A percentile compares a stretch with the other conserved stretches of the same genome.
phyloP scores from a whole-genome alignment of 2,888 invertebrate species.

The Lasioglossum villosulum region DNA sequence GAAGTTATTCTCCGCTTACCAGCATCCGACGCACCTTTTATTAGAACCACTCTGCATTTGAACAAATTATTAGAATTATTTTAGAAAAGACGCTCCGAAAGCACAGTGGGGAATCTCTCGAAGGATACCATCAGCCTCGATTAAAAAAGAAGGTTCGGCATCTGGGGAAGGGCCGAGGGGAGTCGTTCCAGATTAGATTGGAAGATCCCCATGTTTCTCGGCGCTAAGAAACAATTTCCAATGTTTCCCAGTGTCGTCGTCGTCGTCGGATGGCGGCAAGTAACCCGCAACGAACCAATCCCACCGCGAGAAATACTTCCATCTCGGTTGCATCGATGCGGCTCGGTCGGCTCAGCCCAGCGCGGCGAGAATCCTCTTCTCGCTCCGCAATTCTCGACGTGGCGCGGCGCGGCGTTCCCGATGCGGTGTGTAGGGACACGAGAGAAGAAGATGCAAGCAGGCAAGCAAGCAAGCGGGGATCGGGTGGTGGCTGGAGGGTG shows the following conservation, averaged over 20 bases:
- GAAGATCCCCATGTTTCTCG: neutral
- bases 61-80: neutral
- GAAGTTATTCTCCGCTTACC: too few relatives aligned
- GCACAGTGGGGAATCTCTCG: neutral
- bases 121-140: neutral
- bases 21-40: too few relatives aligned
- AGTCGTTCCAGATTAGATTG: neutral
- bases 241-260: constrained; percentile 3
- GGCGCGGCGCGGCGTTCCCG: constrained; percentile 69
- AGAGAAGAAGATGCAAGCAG: constrained; percentile 19
- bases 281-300: constrained; percentile 50
- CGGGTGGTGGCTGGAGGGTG: neutral
- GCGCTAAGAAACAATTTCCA: constrained; percentile 14
- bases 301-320: constrained; percentile 32
- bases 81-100: neutral
- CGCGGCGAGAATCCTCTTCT: constrained; percentile 50
- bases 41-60: too few relatives aligned
- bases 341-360: constrained; percentile 56
- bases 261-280: neutral
- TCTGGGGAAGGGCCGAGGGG: neutral
- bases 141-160: neutral
- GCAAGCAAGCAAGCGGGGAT: neutral
- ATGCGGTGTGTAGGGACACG: constrained; percentile 66
- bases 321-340: constrained; percentile 46
- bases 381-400: constrained; percentile 77